These are phyloP conservation scores for Calosoma granatense DNA, from an alignment of 1,140 invertebrate species.

Conservation along the genomic window DNA sequence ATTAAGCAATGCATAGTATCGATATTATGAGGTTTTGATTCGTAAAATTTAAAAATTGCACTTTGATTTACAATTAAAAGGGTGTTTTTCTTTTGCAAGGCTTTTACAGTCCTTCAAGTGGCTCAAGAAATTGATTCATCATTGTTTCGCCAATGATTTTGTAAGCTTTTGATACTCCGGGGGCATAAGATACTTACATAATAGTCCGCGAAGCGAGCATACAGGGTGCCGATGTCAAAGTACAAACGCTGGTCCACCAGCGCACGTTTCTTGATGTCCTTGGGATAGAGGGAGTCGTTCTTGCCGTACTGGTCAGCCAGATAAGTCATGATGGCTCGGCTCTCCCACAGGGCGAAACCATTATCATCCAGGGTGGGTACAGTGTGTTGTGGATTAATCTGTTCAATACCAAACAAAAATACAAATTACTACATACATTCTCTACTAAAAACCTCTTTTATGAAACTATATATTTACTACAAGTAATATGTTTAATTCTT, in stretches of 20 bases:
- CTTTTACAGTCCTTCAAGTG: too few relatives aligned
- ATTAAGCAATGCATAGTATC: too few relatives aligned
- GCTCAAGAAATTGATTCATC: too few relatives aligned
- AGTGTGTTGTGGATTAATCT: slow-evolving; percentile 60
- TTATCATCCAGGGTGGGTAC: slow-evolving; percentile 59
- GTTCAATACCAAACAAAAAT: slow-evolving; percentile 22
- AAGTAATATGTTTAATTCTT: too few relatives aligned
- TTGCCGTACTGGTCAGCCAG: slow-evolving; percentile 62
- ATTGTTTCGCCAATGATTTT: too few relatives aligned
- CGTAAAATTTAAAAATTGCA: too few relatives aligned
- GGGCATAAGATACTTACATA: slow-evolving; percentile 52
- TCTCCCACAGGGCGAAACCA: slow-evolving; percentile 53
- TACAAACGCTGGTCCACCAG: slow-evolving; percentile 61
- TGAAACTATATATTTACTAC: background rate
- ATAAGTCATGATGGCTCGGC: slow-evolving; percentile 61
- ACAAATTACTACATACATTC: slow-evolving; percentile 13
- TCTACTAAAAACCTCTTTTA: slow-evolving; percentile 1
- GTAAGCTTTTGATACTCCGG: too few relatives aligned
- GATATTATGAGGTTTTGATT: too few relatives aligned
- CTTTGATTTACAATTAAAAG: too few relatives aligned
- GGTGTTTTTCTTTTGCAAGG: too few relatives aligned
- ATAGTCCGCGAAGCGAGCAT: slow-evolving; percentile 51
- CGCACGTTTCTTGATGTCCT: slow-evolving; percentile 56
- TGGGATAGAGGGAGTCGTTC: slow-evolving; percentile 60
- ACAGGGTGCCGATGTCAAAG: slow-evolving; percentile 63